These are phyloP conservation scores for Petrocephalus zakoni DNA, from an alignment of 2,113 vertebrate species.

Conservation along the genomic window DNA sequence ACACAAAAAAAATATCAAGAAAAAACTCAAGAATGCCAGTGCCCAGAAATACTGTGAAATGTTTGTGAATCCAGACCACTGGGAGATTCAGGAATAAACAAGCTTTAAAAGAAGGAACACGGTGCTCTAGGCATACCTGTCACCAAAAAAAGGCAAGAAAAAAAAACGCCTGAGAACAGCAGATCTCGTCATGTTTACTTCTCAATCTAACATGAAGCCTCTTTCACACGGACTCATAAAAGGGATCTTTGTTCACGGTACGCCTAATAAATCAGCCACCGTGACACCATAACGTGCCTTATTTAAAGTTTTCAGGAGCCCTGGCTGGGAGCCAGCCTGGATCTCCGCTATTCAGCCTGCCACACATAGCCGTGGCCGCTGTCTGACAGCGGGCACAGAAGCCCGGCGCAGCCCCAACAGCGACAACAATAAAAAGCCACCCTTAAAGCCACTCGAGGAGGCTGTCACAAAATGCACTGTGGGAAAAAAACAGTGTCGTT, in stretches of 20 bases:
- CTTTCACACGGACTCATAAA: slow-evolving; percentile 26
- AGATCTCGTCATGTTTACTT: slow-evolving; percentile 22
- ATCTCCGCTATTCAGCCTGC: background rate
- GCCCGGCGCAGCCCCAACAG: background rate
- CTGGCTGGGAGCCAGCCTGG: slow-evolving; percentile 11
- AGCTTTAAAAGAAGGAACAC: background rate
- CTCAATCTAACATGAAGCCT: slow-evolving; percentile 17
- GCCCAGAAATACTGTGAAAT: background rate
- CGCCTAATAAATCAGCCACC: slow-evolving; percentile 28
- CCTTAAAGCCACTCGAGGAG: background rate
- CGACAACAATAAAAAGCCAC: background rate
- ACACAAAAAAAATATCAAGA: background rate
- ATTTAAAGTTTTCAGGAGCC: slow-evolving; percentile 14
- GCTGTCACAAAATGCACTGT: background rate
- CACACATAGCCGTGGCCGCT: background rate
- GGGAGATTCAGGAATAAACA: background rate
- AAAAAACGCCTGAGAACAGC: background rate
- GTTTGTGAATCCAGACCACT: background rate
- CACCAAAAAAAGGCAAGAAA: background rate
- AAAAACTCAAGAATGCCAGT: background rate
- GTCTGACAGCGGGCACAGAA: background rate
- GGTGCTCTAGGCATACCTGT: background rate
- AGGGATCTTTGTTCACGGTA: background rate
- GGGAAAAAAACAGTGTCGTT: background rate
- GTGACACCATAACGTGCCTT: slow-evolving; percentile 7